A percentile compares a stretch with the other conserved stretches of the same genome.
These are phyloP conservation scores for Norana najaformis DNA, from an alignment of 2,888 invertebrate genomes.

Conservation along the genomic window DNA sequence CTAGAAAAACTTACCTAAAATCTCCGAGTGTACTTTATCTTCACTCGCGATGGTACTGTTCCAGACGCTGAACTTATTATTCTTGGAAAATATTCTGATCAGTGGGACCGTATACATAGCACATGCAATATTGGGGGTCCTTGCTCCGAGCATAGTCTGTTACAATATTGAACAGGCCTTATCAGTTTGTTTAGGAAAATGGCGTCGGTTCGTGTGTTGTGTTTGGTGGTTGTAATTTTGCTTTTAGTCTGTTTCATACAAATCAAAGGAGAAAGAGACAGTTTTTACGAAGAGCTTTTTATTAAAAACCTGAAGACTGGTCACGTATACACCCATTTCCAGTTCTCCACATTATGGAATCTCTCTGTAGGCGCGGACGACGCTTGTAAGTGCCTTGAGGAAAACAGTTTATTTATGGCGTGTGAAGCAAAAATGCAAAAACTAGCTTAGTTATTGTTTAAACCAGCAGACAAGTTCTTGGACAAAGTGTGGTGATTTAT, in stretches of 20 bases:
- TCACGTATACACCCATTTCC: slow-evolving; percentile 85
- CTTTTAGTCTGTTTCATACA: background rate
- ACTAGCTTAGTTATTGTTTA: background rate
- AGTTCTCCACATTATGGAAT: slow-evolving; percentile 82
- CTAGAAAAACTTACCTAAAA: no score
- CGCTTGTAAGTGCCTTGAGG: slow-evolving; percentile 48
- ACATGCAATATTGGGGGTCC: no score
- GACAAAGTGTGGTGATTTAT: no score
- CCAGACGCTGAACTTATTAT: background rate
- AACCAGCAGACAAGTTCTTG: background rate
- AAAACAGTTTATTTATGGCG: background rate
- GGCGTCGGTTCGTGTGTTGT: background rate
- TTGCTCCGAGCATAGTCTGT: no score
- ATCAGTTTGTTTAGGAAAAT: background rate
- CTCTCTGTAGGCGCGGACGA: slow-evolving; percentile 61
- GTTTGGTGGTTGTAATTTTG: background rate
- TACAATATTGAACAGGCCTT: background rate
- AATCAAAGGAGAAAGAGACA: slow-evolving; percentile 65
- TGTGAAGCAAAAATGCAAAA: background rate
- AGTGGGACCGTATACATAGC: no score
- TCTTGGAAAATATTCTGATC: background rate
- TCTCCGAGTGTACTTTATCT: no score
- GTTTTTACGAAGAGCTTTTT: slow-evolving; percentile 83
- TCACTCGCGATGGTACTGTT: background rate
- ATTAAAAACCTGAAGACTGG: slow-evolving; percentile 82